Evolutionary conservation across 2,113 vertebrate genomes (phyloP).

Genomic region (Oenanthe oenanthe): DNA sequence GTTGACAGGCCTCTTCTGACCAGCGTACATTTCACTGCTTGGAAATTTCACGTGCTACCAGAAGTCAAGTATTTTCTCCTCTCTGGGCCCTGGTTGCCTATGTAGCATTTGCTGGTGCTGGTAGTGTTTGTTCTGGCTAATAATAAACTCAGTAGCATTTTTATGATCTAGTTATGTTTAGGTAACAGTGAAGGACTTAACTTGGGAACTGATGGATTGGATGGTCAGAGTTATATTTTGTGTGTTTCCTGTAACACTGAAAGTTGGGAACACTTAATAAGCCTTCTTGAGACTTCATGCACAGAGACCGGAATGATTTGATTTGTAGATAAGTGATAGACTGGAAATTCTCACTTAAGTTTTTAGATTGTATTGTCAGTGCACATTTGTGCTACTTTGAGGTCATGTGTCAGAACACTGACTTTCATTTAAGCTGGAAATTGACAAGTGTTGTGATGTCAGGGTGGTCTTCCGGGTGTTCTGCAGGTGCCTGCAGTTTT

Average conservation of each 20-base stretch:
- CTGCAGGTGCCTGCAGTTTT: background rate
- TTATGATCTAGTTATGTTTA: background rate
- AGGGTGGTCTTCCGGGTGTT: background rate
- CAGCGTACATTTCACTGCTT: background rate
- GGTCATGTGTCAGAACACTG: background rate
- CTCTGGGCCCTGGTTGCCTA: background rate
- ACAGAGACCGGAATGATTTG: background rate
- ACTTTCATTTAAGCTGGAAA: background rate
- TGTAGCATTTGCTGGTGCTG: background rate
- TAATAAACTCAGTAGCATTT: background rate
- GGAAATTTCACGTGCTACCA: background rate
- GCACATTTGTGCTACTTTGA: background rate
- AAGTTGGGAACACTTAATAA: background rate
- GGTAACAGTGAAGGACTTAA: background rate
- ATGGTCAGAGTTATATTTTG: background rate
- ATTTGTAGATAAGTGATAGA: background rate
- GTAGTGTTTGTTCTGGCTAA: background rate
- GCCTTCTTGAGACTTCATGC: fast-evolving
- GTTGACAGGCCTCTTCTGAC: background rate
- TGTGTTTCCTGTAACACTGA: background rate
- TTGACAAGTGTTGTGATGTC: background rate
- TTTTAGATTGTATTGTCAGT: background rate
- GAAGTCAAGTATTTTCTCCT: background rate
- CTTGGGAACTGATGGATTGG: background rate
- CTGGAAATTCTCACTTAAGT: background rate